Conservation (phyloP, 2,888 invertebrate species). For the Drosophila sordidula region DNA sequence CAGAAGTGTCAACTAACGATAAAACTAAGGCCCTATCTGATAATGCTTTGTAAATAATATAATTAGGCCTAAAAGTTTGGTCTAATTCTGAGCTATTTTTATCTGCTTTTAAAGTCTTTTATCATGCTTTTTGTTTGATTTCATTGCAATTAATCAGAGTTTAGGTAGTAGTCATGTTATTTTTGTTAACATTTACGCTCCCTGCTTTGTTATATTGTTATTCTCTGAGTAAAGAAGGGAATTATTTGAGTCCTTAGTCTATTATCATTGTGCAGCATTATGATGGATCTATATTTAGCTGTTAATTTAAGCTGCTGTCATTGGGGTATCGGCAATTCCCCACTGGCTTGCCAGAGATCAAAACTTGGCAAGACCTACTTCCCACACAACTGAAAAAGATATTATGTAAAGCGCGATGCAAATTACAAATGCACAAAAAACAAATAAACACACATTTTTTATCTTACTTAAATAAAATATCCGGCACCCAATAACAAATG, state of each 20-base stretch:
- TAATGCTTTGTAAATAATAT: neutral
- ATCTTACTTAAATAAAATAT: constrained; percentile 8
- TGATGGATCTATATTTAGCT: neutral
- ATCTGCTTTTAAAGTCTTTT: neutral
- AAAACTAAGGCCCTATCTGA: neutral
- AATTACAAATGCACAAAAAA: constrained; percentile 40
- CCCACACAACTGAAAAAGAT: constrained; percentile 19
- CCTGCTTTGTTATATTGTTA: too few species aligned
- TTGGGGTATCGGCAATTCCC: neutral
- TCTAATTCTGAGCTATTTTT: too few species aligned
- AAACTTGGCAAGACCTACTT: neutral
- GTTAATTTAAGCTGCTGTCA: neutral
- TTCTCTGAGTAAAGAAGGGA: too few species aligned
- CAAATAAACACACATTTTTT: constrained; percentile 11
- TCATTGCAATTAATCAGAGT: too few species aligned
- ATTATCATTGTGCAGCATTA: neutral
- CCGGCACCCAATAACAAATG: constrained; percentile 49
- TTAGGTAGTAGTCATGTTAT: too few species aligned
- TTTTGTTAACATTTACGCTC: too few species aligned
- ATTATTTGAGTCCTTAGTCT: too few species aligned
- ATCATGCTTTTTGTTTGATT: neutral
- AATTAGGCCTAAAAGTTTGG: neutral
- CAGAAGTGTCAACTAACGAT: neutral
- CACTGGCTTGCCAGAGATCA: neutral
- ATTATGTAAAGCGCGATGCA: constrained; percentile 18